Percentiles rank a stretch among this genome's conserved stretches.
Evolutionary conservation across 2,113 vertebrate species (phyloP).

Genomic region (Bubo bubo): DNA sequence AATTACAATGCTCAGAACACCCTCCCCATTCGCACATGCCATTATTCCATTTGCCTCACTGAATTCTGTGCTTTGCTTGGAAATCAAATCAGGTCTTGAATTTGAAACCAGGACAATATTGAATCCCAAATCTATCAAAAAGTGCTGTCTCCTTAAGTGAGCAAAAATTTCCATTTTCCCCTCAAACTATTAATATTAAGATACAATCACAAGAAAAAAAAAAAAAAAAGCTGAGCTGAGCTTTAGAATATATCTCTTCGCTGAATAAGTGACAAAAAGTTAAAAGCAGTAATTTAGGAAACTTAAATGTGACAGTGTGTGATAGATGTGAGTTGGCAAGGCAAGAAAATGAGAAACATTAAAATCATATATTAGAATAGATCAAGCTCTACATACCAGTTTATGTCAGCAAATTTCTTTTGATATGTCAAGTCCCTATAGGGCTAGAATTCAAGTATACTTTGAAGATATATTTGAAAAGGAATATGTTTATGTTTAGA

Average conservation of each 20-base stretch:
- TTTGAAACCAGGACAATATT: slow-evolving; percentile 68
- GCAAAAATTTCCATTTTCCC: slow-evolving; percentile 66
- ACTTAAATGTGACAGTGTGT: slow-evolving; percentile 82
- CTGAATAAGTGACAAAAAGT: slow-evolving; percentile 83
- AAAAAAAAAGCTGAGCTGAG: slow-evolving; percentile 16
- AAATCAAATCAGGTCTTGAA: slow-evolving; percentile 63
- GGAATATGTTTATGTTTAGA: slow-evolving; percentile 74
- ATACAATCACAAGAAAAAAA: slow-evolving; percentile 52
- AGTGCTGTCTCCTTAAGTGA: slow-evolving; percentile 63
- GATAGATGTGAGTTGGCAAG: slow-evolving; percentile 83
- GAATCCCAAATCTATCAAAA: slow-evolving; percentile 62
- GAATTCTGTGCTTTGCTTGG: slow-evolving; percentile 38
- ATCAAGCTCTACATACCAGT: slow-evolving; percentile 77
- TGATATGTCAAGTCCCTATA: slow-evolving; percentile 78
- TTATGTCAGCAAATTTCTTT: slow-evolving; percentile 83
- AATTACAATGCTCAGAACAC: slow-evolving; percentile 34
- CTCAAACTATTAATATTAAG: slow-evolving; percentile 75
- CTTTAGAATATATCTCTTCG: slow-evolving; percentile 74
- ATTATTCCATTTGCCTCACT: slow-evolving; percentile 36
- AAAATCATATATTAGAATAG: slow-evolving; percentile 85
- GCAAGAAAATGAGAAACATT: slow-evolving; percentile 87
- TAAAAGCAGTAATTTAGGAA: slow-evolving; percentile 85
- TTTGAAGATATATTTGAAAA: slow-evolving; percentile 81
- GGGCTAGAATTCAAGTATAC: slow-evolving; percentile 69
- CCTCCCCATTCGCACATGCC: not conserved